A percentile compares a stretch with the other conserved stretches of the same genome.
Conservation (phyloP, 2,888 invertebrate genomes). For the Thera obeliscata region DNA sequence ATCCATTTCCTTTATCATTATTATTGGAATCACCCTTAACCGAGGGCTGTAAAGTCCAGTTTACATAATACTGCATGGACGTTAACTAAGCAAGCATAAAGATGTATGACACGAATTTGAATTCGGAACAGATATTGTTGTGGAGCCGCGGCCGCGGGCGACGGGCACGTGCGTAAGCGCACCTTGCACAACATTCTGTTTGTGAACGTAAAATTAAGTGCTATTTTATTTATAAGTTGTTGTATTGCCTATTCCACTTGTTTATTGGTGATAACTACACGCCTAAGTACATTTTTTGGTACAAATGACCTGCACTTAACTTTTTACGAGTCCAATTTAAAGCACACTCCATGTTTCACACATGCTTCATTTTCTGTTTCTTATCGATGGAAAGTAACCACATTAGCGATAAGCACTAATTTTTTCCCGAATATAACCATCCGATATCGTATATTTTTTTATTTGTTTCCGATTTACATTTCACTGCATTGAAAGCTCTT, state of each 20-base stretch:
- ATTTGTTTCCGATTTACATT: conserved; percentile 27
- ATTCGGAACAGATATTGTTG: conserved; percentile 77
- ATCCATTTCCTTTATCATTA: conserved; percentile 80
- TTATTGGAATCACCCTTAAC: conserved; percentile 76
- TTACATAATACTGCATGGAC: conserved; percentile 62
- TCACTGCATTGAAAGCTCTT: conserved; percentile 19
- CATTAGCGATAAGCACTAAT: conserved; percentile 33
- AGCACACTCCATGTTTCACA: conserved; percentile 37
- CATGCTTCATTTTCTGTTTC: conserved; percentile 33
- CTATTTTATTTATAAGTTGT: conserved; percentile 64
- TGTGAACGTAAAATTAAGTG: conserved; percentile 65
- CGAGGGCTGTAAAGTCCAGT: conserved; percentile 71
- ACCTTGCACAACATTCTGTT: conserved; percentile 76
- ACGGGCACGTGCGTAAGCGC: conserved; percentile 79
- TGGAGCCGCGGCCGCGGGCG: conserved; percentile 74
- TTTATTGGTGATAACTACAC: conserved; percentile 45
- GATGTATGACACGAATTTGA: conserved; percentile 83
- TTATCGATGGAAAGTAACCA: conserved; percentile 29
- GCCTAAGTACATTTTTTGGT: conserved; percentile 43
- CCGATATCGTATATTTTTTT: conserved; percentile 21
- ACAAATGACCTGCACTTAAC: conserved; percentile 42
- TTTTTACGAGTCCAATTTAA: conserved; percentile 41
- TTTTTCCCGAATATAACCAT: conserved; percentile 7
- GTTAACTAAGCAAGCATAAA: conserved; percentile 66
- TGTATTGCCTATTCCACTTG: conserved; percentile 52